Conservation (phyloP, 1,140 invertebrate species). For the Copidosoma floridanum region DNA sequence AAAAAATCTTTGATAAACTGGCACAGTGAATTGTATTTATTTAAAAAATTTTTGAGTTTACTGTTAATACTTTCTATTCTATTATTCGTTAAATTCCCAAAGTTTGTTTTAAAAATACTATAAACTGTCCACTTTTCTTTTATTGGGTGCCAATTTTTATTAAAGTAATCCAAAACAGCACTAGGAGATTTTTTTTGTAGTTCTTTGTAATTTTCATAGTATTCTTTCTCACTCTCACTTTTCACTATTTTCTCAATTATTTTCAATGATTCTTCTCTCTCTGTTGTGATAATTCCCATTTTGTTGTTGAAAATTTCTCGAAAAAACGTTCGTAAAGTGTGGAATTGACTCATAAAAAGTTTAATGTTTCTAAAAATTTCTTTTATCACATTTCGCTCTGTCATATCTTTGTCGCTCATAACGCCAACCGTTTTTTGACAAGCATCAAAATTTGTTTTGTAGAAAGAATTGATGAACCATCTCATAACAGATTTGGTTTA, state of each 20-base stretch:
- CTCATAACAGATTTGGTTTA: background rate
- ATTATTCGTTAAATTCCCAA: constrained; percentile 16
- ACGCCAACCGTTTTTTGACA: constrained; percentile 13
- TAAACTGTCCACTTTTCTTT: constrained; percentile 8
- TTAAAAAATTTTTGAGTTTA: too few species aligned
- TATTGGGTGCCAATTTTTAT: constrained; percentile 15
- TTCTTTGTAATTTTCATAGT: constrained; percentile 8
- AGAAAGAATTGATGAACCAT: constrained; percentile 15
- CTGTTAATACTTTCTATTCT: constrained; percentile 5
- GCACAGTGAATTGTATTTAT: background rate
- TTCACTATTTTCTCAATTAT: constrained; percentile 3
- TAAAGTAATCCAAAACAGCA: constrained; percentile 3
- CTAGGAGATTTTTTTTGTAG: background rate
- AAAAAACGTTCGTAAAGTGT: constrained; percentile 11
- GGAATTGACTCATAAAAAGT: constrained; percentile 21
- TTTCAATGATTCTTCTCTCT: background rate
- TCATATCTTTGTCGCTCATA: constrained; percentile 25
- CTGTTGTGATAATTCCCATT: background rate
- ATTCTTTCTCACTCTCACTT: constrained; percentile 5
- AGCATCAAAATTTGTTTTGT: constrained; percentile 6
- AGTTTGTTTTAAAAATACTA: constrained; percentile 1
- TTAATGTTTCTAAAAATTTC: constrained; percentile 13
- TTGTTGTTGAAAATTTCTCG: constrained; percentile 11
- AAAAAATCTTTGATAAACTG: background rate
- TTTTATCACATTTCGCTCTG: constrained; percentile 15